Evolutionary conservation across 2,797 vertebrate species (phyloP).

Genomic region (Rhodeus uyekii): DNA sequence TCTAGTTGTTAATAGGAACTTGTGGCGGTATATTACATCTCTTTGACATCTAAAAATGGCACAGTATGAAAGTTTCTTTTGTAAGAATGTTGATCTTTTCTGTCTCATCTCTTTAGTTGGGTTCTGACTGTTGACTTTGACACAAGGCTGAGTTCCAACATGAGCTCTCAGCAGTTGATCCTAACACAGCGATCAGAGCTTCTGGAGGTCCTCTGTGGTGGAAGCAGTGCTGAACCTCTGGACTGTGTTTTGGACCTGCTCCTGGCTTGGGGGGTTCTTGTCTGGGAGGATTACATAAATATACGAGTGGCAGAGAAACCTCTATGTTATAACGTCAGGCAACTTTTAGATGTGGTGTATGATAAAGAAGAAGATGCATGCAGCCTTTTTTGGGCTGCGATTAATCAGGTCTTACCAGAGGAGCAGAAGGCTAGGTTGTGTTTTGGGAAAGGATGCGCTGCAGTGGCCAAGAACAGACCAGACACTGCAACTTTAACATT

Average conservation of each 20-base stretch:
- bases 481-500: constrained; percentile 63
- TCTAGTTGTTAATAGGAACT: not conserved
- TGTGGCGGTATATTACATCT: not conserved
- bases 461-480: not conserved
- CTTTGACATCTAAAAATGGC: not conserved
- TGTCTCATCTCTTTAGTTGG: not conserved
- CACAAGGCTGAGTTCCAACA: constrained; percentile 43
- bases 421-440: constrained; percentile 54
- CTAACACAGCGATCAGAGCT: constrained; percentile 77
- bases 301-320: constrained; percentile 68
- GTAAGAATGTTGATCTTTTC: not conserved
- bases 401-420: constrained; percentile 70
- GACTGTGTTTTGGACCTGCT: constrained; percentile 82
- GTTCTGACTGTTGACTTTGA: not conserved
- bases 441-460: constrained; percentile 48
- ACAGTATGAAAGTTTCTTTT: not conserved
- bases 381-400: constrained; percentile 67
- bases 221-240: constrained; percentile 77
- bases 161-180: constrained; percentile 75
- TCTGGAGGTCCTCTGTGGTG: constrained; percentile 74
- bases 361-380: constrained; percentile 77
- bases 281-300: constrained; percentile 83
- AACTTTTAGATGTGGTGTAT: constrained; percentile 78
- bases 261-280: constrained; percentile 75
- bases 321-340: constrained; percentile 71